These are phyloP conservation scores for Apodemia zela DNA, from an alignment of 2,888 invertebrate species.

Conservation along the genomic window DNA sequence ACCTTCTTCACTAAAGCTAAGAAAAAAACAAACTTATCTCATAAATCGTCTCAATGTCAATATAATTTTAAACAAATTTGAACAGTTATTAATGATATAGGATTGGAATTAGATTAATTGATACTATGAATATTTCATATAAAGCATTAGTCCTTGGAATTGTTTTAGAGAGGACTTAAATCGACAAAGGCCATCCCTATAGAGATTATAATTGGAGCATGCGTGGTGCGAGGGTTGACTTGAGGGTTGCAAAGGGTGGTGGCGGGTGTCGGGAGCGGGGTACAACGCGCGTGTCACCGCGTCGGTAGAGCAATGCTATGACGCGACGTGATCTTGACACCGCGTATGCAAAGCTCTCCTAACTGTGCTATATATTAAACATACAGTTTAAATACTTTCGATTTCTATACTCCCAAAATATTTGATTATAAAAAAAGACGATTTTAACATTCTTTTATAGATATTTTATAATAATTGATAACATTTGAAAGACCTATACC, in stretches of 20 bases:
- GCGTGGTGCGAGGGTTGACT: constrained; percentile 74
- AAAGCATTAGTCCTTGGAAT: constrained; percentile 33
- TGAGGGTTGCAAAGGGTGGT: constrained; percentile 50
- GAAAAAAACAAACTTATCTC: neutral
- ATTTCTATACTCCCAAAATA: constrained; percentile 22
- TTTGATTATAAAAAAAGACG: neutral
- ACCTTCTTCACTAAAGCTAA: neutral
- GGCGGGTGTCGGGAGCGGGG: constrained; percentile 35
- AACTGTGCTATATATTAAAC: constrained; percentile 38
- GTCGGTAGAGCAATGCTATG: constrained; percentile 62
- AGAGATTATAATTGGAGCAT: constrained; percentile 80
- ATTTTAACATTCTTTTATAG: neutral
- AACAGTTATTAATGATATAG: neutral
- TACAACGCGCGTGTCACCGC: constrained; percentile 41
- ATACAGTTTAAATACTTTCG: constrained; percentile 30
- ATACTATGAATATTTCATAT: neutral
- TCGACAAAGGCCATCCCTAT: constrained; percentile 77
- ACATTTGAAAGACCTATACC: neutral
- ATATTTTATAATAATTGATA: neutral
- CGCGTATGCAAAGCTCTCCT: constrained; percentile 61
- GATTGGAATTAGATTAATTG: neutral
- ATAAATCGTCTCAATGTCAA: neutral
- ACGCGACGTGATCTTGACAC: constrained; percentile 77
- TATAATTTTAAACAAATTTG: neutral
- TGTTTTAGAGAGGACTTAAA: constrained; percentile 29